Evolutionary conservation across 2,888 invertebrate genomes (phyloP).

Genomic region (Stenotaenia linearis): DNA sequence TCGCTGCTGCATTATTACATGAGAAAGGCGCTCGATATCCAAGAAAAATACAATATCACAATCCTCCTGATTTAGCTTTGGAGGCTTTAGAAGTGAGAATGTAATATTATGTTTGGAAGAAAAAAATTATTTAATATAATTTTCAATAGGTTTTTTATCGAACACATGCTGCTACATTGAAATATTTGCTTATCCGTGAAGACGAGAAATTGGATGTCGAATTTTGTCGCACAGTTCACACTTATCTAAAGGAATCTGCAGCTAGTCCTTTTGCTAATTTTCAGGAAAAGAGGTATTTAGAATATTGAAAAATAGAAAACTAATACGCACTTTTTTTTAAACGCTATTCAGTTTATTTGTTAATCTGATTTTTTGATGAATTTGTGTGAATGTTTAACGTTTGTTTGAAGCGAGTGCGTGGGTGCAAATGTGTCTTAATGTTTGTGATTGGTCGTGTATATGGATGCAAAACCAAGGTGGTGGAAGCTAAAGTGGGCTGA

Average conservation of each 20-base stretch:
- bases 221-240: constrained; percentile 41
- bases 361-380: not conserved
- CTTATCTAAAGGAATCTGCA: constrained; percentile 44
- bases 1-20: constrained; percentile 68
- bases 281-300: constrained; percentile 39
- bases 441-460: constrained; percentile 6
- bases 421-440: not conserved
- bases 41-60: constrained; percentile 74
- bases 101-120: constrained; percentile 52
- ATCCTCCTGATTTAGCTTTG: constrained; percentile 73
- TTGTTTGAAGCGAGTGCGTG: not conserved
- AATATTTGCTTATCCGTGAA: constrained; percentile 72
- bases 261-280: constrained; percentile 46
- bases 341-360: constrained; percentile 14
- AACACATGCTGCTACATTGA: constrained; percentile 81
- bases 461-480: constrained; percentile 24
- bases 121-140: not conserved
- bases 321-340: not conserved
- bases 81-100: constrained; percentile 73
- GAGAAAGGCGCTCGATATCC: constrained; percentile 79
- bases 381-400: not conserved
- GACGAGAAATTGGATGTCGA: constrained; percentile 56
- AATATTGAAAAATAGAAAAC: not conserved
- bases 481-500: constrained; percentile 21
- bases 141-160: constrained; percentile 54